These are phyloP conservation scores for Condylostylus longicornis DNA, from an alignment of 1,140 invertebrate genomes.

Conservation along the genomic window DNA sequence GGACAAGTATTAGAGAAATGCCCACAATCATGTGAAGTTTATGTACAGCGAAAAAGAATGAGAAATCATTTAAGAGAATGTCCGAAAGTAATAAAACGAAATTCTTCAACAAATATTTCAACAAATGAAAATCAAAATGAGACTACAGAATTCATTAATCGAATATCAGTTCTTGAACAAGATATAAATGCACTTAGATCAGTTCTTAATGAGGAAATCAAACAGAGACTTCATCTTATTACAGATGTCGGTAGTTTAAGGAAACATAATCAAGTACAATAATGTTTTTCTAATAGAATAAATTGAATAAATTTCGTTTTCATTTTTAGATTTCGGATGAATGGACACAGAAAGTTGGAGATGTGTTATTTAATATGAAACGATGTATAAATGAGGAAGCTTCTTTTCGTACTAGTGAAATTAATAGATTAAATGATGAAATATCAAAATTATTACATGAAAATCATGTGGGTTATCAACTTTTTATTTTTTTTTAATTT, in stretches of 20 bases:
- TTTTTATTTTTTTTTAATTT: too few species aligned
- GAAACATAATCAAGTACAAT: constrained; percentile 25
- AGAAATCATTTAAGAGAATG: constrained; percentile 42
- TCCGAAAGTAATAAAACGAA: constrained; percentile 22
- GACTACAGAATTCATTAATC: constrained; percentile 7
- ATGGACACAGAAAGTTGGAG: constrained; percentile 24
- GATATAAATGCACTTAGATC: constrained; percentile 23
- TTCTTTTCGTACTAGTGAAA: constrained; percentile 11
- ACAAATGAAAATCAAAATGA: neutral
- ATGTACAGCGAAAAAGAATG: constrained; percentile 42
- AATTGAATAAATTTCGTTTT: neutral
- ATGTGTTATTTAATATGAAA: constrained; percentile 13
- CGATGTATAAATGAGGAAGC: constrained; percentile 19
- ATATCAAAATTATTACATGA: too few species aligned
- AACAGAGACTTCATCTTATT: constrained; percentile 25
- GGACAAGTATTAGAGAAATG: constrained; percentile 52
- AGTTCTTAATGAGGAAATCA: constrained; percentile 29
- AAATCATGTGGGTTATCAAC: too few species aligned
- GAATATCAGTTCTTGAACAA: constrained; percentile 22
- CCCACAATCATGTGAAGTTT: constrained; percentile 46
- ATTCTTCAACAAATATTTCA: neutral
- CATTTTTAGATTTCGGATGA: constrained; percentile 17
- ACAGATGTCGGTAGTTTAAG: constrained; percentile 28
- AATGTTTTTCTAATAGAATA: neutral
- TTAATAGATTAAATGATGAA: too few species aligned